phyloP scores from a whole-genome alignment of 2,113 vertebrate genomes.

The Hipposideros armiger region DNA sequence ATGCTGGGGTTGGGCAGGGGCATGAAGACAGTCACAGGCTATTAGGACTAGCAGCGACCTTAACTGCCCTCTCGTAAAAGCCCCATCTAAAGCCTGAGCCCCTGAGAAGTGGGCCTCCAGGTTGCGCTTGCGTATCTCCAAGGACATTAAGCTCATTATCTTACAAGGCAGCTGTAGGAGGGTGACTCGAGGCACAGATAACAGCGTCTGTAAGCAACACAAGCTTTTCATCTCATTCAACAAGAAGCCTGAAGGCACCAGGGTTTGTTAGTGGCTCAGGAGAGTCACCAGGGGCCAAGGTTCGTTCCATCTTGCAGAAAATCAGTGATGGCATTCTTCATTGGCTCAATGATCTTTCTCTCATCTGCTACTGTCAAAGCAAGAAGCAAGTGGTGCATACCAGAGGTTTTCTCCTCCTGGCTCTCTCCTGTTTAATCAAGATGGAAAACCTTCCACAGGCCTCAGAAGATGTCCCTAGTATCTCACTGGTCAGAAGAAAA shows the following conservation, averaged over 20 bases:
- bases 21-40: not conserved
- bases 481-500: not conserved
- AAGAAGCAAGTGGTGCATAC: not conserved
- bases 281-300: not conserved
- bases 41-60: not conserved
- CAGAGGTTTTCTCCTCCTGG: not conserved
- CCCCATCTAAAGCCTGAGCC: not conserved
- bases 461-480: not conserved
- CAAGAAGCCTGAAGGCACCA: not conserved
- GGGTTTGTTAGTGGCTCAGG: not conserved
- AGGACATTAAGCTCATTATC: not conserved
- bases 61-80: not conserved
- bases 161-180: not conserved
- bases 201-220: not conserved
- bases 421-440: not conserved
- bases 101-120: not conserved
- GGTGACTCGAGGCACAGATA: not conserved
- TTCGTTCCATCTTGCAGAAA: not conserved
- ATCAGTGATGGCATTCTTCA: not conserved
- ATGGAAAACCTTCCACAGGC: not conserved
- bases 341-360: not conserved
- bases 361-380: not conserved
- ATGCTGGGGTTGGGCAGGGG: not conserved
- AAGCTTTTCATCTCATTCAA: not conserved
- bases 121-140: not conserved